Base-by-base conservation (phyloP, 2,113 vertebrate genomes). In the Pyrgilauda ruficollis region DNA sequence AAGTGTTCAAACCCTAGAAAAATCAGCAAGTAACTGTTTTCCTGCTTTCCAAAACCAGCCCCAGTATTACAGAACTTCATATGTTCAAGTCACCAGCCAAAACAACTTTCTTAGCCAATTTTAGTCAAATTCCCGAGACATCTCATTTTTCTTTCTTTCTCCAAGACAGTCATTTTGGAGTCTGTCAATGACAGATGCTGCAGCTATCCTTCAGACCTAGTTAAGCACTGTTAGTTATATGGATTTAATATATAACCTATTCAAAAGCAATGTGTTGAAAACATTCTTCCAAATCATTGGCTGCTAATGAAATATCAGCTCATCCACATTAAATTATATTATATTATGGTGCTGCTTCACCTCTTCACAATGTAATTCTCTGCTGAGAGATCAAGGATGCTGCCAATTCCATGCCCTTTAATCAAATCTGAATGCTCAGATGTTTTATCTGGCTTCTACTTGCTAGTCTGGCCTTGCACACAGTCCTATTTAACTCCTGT, bases 271-370 rank as follows among this genome's bases (percentile, higher is more conserved):
- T 50, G 44, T 87, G 76, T 88, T 86, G 84, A 74, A 93, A 97
- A 90, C 39, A 58, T 64, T 90, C 73, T 96, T 94, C 87, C 79
- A 90, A 80, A 72, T 44, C 59, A 80, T 72, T 88, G 55, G 18
- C 58, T 90, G 46, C 52, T 95, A 95, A 95, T 93, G 82, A 91
- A 96, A 75, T 86, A 96, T 53, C 79, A 84, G 58, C 41, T 87
- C 50, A 84, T 73, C 44, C 39, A 64, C 50, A 78, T 83, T 74
- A 91, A 64, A 50, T 84, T 76, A 56, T 77, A 83, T 76, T 84
- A 70, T n/a, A 77, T 89, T 69, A 80, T 50, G 24, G 15, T 55
- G 35, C 69, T 79, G 52, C 63, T 93, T 84, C 75, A 93, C 59
- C 55, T 70, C 50, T 74, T 89, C 61, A 87, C 61, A 80, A 91